Conservation (phyloP, 2,797 vertebrate genomes). For the Apogon talboti region DNA sequence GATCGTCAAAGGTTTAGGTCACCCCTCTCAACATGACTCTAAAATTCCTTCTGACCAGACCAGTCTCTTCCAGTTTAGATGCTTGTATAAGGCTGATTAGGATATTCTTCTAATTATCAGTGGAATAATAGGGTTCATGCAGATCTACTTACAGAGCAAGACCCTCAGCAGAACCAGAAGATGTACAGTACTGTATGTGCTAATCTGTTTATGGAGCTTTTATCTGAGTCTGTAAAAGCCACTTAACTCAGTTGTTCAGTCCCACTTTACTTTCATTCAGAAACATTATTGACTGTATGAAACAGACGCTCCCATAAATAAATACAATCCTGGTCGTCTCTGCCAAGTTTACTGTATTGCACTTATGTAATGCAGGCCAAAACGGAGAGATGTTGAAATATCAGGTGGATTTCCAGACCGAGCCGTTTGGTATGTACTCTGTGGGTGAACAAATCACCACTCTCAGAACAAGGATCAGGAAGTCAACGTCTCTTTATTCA, state of each 20-base stretch:
- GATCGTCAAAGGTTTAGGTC: too few relatives aligned
- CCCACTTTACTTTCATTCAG: too few relatives aligned
- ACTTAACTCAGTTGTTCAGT: constrained; percentile 2
- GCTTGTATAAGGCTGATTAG: too few relatives aligned
- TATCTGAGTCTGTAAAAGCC: not conserved
- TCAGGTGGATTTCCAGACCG: constrained; percentile 60
- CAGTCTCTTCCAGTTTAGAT: too few relatives aligned
- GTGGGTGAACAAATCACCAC: not conserved
- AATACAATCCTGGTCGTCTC: constrained; percentile 42
- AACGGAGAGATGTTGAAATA: constrained; percentile 55
- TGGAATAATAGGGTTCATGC: too few relatives aligned
- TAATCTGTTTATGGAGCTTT: not conserved
- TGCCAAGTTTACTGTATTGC: constrained; percentile 33
- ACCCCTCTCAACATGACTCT: too few relatives aligned
- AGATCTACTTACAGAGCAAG: too few relatives aligned
- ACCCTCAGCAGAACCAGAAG: not conserved
- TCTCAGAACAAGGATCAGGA: constrained; percentile 14
- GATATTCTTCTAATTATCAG: too few relatives aligned
- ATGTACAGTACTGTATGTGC: not conserved
- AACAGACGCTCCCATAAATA: constrained; percentile 18
- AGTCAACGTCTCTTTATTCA: too few relatives aligned
- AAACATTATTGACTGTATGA: too few relatives aligned
- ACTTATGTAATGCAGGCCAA: constrained; percentile 44
- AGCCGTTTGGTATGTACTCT: constrained; percentile 23
- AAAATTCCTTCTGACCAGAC: too few relatives aligned